These are phyloP conservation scores for Poecilia gillii DNA, from an alignment of 2,797 vertebrate genomes.

Conservation along the genomic window DNA sequence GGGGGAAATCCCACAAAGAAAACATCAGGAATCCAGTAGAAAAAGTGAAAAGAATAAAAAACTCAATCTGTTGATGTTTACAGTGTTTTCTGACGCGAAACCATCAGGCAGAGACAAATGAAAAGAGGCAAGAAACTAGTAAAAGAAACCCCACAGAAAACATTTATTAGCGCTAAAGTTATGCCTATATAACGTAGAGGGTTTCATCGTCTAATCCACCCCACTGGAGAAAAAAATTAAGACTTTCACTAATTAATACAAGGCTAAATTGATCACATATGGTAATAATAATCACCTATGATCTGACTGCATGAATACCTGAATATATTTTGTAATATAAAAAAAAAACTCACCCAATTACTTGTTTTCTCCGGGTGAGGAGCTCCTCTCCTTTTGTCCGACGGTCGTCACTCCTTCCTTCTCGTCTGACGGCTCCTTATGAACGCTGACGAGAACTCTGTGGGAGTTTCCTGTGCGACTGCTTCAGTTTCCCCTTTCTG, in stretches of 20 bases:
- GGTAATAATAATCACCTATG: neutral
- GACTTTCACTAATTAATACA: neutral
- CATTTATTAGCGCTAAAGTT: neutral
- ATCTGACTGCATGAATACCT: neutral
- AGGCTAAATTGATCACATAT: neutral
- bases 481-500: slow-evolving; percentile 56
- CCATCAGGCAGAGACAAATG: neutral
- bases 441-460: slow-evolving; percentile 20
- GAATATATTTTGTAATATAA: neutral
- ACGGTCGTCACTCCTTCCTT: slow-evolving; percentile 4
- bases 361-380: neutral
- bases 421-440: slow-evolving; percentile 23
- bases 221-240: neutral
- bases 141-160: neutral
- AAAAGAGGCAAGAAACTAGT: no score
- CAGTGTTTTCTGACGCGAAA: neutral
- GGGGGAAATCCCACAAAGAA: slow-evolving; percentile 14
- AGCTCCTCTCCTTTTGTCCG: slow-evolving; percentile 1
- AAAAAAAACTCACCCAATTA: neutral
- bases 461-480: slow-evolving; percentile 57
- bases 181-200: neutral
- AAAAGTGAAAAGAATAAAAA: slow-evolving; percentile 22
- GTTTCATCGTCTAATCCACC: no score
- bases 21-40: slow-evolving; percentile 6
- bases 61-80: slow-evolving; percentile 3